Conservation (phyloP, 1,140 invertebrate genomes). For the Physella acuta region DNA sequence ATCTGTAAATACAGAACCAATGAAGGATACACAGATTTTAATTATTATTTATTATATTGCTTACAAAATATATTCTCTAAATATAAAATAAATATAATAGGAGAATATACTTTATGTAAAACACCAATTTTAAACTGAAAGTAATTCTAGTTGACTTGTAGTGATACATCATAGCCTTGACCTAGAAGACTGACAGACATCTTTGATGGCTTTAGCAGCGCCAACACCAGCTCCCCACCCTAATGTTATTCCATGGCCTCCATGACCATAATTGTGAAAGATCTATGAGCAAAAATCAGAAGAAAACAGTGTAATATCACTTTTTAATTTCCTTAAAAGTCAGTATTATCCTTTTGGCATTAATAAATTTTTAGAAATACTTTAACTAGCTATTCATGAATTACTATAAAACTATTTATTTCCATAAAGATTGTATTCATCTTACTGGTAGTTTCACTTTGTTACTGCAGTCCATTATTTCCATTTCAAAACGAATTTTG, state of each 20-base stretch:
- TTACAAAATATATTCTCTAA: neutral
- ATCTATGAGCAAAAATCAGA: too few species aligned
- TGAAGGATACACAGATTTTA: too few species aligned
- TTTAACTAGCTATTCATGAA: too few species aligned
- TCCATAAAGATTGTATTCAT: neutral
- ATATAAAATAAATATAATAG: neutral
- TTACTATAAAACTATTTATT: neutral
- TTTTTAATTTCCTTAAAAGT: too few species aligned
- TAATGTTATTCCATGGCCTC: slow-evolving; percentile 84
- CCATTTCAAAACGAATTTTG: slow-evolving; percentile 75
- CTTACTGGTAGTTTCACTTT: slow-evolving; percentile 19
- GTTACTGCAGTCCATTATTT: slow-evolving; percentile 29
- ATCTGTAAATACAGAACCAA: too few species aligned
- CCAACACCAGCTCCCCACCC: slow-evolving; percentile 81
- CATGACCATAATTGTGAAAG: slow-evolving; percentile 91
- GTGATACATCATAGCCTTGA: slow-evolving; percentile 1
- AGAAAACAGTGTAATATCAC: too few species aligned
- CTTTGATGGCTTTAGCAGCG: slow-evolving; percentile 69
- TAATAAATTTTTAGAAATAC: too few species aligned
- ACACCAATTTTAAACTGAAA: neutral
- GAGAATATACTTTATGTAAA: neutral
- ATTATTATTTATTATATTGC: neutral
- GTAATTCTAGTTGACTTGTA: neutral
- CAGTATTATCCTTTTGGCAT: too few species aligned
- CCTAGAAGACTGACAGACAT: neutral